Percentiles rank a stretch among this genome's conserved stretches.
These are phyloP conservation scores for Tenualosa ilisha DNA, from an alignment of 2,797 vertebrate species.

Conservation along the genomic window DNA sequence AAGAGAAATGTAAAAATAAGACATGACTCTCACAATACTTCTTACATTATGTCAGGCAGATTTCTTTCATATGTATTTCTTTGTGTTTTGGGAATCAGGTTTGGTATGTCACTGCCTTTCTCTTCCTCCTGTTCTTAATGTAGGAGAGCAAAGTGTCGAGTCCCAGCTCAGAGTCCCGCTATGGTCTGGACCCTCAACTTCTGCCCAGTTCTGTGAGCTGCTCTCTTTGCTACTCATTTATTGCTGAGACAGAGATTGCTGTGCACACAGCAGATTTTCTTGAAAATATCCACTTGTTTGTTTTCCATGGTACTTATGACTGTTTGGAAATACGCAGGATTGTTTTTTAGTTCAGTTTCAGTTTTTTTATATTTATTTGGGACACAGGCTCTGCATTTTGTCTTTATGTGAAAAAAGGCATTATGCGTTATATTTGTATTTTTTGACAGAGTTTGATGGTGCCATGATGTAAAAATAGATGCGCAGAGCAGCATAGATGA, in stretches of 20 bases:
- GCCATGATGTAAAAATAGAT: no score
- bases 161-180: slow-evolving; percentile 70
- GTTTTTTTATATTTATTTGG: neutral
- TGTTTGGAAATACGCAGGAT: neutral
- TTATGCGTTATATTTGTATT: neutral
- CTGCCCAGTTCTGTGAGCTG: slow-evolving; percentile 75
- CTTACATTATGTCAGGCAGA: no score
- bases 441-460: no score
- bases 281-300: neutral
- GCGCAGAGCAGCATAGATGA: neutral
- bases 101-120: neutral
- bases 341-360: neutral
- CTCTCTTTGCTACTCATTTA: neutral
- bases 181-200: slow-evolving; percentile 75
- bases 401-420: neutral
- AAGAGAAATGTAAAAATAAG: neutral
- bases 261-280: neutral
- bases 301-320: neutral
- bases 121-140: slow-evolving; percentile 5
- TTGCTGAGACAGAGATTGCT: neutral
- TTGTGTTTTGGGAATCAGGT: neutral
- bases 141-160: slow-evolving; percentile 46
- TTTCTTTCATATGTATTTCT: slow-evolving; percentile 9
- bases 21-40: no score
- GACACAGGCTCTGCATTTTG: neutral